Percentiles rank a stretch among this genome's conserved stretches.
These are phyloP conservation scores for Eriocheir sinensis DNA, from an alignment of 1,140 invertebrate species.

Conservation along the genomic window DNA sequence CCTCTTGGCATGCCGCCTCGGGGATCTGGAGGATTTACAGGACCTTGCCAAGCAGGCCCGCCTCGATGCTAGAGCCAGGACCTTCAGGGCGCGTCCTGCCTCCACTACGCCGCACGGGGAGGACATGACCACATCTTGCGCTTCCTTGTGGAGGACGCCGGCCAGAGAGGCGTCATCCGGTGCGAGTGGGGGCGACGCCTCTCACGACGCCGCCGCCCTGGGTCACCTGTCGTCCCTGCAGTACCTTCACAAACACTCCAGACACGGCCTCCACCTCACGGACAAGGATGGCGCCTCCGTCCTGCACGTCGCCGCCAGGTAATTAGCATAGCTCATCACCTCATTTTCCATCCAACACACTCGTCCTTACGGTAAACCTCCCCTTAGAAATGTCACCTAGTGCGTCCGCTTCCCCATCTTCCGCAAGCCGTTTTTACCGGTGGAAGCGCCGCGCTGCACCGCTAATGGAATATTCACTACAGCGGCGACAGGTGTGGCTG, in stretches of 20 bases:
- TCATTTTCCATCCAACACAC: not conserved
- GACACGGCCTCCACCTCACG: constrained; percentile 39
- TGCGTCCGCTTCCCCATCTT: not conserved
- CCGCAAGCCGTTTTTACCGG: not conserved
- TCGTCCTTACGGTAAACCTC: not conserved
- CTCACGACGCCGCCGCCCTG: constrained; percentile 69
- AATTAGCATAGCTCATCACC: not conserved
- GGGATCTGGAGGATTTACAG: constrained; percentile 69
- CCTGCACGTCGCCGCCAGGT: constrained; percentile 71
- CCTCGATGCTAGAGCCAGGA: constrained; percentile 34
- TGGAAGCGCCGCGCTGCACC: not conserved
- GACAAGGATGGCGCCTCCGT: constrained; percentile 65
- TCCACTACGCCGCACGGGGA: constrained; percentile 69
- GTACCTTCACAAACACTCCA: constrained; percentile 58
- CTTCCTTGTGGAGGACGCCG: constrained; percentile 56
- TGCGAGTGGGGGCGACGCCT: constrained; percentile 66
- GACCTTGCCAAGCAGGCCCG: constrained; percentile 62
- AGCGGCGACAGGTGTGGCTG: not conserved
- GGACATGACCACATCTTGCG: constrained; percentile 60
- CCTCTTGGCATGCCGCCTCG: constrained; percentile 68
- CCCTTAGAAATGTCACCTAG: not conserved
- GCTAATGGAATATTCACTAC: not conserved
- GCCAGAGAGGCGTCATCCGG: constrained; percentile 28
- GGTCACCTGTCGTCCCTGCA: constrained; percentile 59
- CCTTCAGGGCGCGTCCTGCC: constrained; percentile 60